Evolutionary conservation across 1,140 invertebrate species (phyloP).

Genomic region (Acromyrmex heyeri): DNA sequence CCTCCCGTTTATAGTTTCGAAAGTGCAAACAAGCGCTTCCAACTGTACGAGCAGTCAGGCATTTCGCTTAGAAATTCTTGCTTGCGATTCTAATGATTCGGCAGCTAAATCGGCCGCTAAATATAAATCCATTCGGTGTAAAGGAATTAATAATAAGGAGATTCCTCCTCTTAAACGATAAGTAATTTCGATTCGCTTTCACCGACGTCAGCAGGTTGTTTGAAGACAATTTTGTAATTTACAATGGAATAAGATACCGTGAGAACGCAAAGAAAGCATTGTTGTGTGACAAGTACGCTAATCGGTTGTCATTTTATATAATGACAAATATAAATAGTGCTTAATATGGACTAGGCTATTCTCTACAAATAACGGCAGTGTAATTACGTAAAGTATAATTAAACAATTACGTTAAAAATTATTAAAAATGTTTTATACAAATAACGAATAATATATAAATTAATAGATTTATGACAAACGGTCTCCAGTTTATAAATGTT

Average conservation of each 20-base stretch:
- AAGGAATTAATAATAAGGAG: slow-evolving; percentile 32
- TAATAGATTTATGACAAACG: background rate
- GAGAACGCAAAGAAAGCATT: slow-evolving; percentile 67
- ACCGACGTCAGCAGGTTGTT: slow-evolving; percentile 17
- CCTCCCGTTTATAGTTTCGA: slow-evolving; percentile 25
- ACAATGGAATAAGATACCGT: slow-evolving; percentile 53
- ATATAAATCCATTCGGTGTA: slow-evolving; percentile 12
- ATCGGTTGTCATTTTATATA: slow-evolving; percentile 51
- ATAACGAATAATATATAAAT: background rate
- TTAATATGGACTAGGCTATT: background rate
- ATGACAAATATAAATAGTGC: background rate
- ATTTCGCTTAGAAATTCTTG: slow-evolving; percentile 14
- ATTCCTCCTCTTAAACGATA: slow-evolving; percentile 1
- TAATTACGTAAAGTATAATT: background rate
- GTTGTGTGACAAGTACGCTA: slow-evolving; percentile 33
- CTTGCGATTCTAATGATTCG: slow-evolving; percentile 24
- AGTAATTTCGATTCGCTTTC: slow-evolving; percentile 61
- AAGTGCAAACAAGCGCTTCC: slow-evolving; percentile 41
- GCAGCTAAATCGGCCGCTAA: slow-evolving; percentile 23
- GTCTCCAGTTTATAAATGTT: no score
- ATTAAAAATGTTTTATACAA: background rate
- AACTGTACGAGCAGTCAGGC: background rate
- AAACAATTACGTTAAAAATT: background rate
- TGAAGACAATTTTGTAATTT: slow-evolving; percentile 52
- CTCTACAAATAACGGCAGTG: background rate